These are phyloP conservation scores for Ceramica pisi DNA, from an alignment of 2,888 invertebrate species.

Conservation along the genomic window DNA sequence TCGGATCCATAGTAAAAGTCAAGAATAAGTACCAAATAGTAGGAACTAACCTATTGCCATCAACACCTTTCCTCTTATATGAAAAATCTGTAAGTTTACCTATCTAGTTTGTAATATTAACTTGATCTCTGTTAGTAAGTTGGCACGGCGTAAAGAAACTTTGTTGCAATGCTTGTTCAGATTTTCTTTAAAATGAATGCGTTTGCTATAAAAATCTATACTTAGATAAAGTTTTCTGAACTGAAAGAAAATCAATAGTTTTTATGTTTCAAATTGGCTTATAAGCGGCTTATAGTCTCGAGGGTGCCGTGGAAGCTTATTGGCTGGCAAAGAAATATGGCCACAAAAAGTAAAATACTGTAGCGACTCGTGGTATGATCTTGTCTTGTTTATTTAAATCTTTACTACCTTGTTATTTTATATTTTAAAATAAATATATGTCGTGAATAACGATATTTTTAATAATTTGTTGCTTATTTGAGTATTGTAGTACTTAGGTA, in stretches of 20 bases:
- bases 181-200: background rate
- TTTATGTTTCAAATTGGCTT: background rate
- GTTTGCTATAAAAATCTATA: background rate
- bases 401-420: too few relatives aligned
- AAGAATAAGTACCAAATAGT: too few relatives aligned
- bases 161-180: slow-evolving; percentile 1
- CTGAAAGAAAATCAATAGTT: slow-evolving; percentile 14
- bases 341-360: background rate
- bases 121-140: slow-evolving; percentile 16
- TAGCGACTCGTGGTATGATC: too few relatives aligned
- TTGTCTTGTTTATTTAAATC: background rate
- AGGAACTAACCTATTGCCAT: too few relatives aligned
- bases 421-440: too few relatives aligned
- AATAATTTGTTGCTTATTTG: too few relatives aligned
- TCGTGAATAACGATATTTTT: too few relatives aligned
- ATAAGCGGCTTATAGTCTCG: slow-evolving; percentile 13
- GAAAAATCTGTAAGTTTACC: slow-evolving; percentile 7
- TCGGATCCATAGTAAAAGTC: too few relatives aligned
- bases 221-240: too few relatives aligned
- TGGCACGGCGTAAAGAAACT: background rate
- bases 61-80: background rate
- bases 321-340: background rate
- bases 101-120: slow-evolving; percentile 3
- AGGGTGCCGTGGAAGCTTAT: background rate
- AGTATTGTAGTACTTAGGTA: too few relatives aligned